Evolutionary conservation across 92 coral and sea anemone genomes (phyloP).

Genomic region (Porites evermanni): DNA sequence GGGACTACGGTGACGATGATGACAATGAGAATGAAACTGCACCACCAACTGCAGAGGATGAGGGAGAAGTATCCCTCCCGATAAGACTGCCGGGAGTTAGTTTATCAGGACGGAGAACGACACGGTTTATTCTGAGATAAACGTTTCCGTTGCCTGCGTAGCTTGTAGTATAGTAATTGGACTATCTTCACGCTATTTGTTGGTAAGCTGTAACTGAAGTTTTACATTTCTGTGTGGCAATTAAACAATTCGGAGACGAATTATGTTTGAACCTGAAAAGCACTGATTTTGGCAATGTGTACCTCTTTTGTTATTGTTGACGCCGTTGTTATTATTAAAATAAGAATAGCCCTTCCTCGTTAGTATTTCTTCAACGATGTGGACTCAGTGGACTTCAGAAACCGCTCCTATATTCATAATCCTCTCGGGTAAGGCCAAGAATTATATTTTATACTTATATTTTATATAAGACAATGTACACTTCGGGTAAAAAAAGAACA

Average conservation of each 20-base stretch:
- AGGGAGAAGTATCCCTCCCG: too few species aligned
- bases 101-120: too few species aligned
- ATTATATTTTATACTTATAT: conserved; percentile 24
- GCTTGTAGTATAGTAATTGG: neutral
- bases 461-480: conserved; percentile 16
- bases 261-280: conserved; percentile 9
- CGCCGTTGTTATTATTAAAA: conserved; percentile 26
- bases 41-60: too few species aligned
- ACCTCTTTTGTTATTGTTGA: conserved; percentile 4
- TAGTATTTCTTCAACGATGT: conserved; percentile 15
- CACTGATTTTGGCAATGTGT: conserved; percentile 14
- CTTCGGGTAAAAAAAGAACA: conserved; percentile 23
- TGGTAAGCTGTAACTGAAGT: conserved; percentile 20
- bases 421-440: conserved; percentile 40
- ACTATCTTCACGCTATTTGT: conserved; percentile 33
- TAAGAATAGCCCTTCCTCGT: conserved; percentile 25
- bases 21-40: too few species aligned
- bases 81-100: too few species aligned
- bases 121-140: too few species aligned
- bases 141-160: too few species aligned
- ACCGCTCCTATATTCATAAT: conserved; percentile 18
- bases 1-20: too few species aligned
- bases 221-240: conserved; percentile 24
- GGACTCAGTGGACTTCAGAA: conserved; percentile 31
- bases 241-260: conserved; percentile 19